Base-by-base conservation (phyloP, 2,797 vertebrate genomes). In the Hyperoplus lanceolatus region DNA sequence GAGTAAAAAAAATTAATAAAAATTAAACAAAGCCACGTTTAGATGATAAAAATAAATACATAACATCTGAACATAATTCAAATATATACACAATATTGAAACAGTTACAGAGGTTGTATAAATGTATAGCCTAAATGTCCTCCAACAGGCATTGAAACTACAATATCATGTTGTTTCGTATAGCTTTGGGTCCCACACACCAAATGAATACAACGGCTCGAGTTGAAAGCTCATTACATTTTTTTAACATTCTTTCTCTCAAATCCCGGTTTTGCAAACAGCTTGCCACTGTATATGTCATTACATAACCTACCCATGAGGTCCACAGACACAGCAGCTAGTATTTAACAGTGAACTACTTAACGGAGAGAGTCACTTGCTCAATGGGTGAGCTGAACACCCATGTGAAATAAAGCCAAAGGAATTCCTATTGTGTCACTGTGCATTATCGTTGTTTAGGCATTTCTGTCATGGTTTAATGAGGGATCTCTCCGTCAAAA, bases 301-400 rank as follows among this genome's bases (percentile, higher is more conserved):
- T 92, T 90, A 86, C 83, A 87, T 87, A 92, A 92, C 53, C 73
- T 60, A 21, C 58, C 68, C 39, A 64, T 70, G 69, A 75, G 76
- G 46, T 82, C 70, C 41, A 48, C 18, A 48, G 29, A 29, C 29
- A 29, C 29, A 29, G 3, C 38, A 42, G 66, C 14, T 57, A 56
- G 38, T 53, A 61, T 81, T 79, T 62, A 48, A 81, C 63, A 58
- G 79, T 77, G 77, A 85, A 82, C 84, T 83, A 89, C 63, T 85
- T 56, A 58, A 29, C 65, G 58, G 46, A 71, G 64, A 67, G 68
- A 58, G 48, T 70, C 38, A 63, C 48, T 64, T 61, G 21, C 10
- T 74, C 18, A 70, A 36, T 11, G 38, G 45, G 45, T 49, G 4
- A 67, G 48, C 51, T 59, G n/a, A 56, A 56, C n/a, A 12, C 29